Evolutionary conservation across 2,888 invertebrate genomes (phyloP).

Genomic region (Lasioglossum zephyrum): DNA sequence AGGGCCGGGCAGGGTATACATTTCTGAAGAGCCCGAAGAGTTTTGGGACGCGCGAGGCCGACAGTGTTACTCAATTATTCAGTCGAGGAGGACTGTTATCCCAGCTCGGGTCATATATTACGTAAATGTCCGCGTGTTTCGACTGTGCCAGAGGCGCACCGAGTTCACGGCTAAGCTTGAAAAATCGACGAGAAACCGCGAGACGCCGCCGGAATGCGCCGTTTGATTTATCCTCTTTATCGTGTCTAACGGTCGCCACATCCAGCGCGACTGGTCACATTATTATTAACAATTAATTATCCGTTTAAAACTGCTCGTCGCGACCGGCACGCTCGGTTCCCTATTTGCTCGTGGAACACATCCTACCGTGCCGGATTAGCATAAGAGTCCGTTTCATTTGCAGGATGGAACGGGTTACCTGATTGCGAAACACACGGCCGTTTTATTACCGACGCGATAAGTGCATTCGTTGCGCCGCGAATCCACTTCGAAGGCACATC

Average conservation of each 20-base stretch:
- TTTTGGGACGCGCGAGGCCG: slow-evolving; percentile 10
- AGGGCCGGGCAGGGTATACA: neutral
- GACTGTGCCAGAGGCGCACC: slow-evolving; percentile 28
- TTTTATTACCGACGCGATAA: slow-evolving; percentile 12
- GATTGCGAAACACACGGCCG: slow-evolving; percentile 11
- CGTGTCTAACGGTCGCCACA: slow-evolving; percentile 51
- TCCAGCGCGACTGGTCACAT: slow-evolving; percentile 36
- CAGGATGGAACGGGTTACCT: slow-evolving; percentile 32
- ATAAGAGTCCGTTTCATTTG: slow-evolving; percentile 40
- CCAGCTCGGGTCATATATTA: slow-evolving; percentile 34
- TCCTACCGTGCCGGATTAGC: slow-evolving; percentile 34
- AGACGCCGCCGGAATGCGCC: slow-evolving; percentile 30
- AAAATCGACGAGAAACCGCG: slow-evolving; percentile 56
- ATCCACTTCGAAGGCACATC: neutral
- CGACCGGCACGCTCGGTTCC: neutral
- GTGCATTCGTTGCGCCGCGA: slow-evolving; percentile 1
- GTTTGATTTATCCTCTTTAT: slow-evolving; percentile 52
- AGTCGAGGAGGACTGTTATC: slow-evolving; percentile 34
- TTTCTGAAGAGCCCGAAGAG: neutral
- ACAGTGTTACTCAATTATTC: slow-evolving; percentile 41
- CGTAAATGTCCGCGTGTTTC: slow-evolving; percentile 29
- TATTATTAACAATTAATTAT: slow-evolving; percentile 58
- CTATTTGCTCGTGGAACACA: slow-evolving; percentile 3
- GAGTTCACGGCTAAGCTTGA: slow-evolving; percentile 46
- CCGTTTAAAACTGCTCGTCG: slow-evolving; percentile 17